phyloP scores from a whole-genome alignment of 2,797 vertebrate genomes.

The Eremophila alpestris region DNA sequence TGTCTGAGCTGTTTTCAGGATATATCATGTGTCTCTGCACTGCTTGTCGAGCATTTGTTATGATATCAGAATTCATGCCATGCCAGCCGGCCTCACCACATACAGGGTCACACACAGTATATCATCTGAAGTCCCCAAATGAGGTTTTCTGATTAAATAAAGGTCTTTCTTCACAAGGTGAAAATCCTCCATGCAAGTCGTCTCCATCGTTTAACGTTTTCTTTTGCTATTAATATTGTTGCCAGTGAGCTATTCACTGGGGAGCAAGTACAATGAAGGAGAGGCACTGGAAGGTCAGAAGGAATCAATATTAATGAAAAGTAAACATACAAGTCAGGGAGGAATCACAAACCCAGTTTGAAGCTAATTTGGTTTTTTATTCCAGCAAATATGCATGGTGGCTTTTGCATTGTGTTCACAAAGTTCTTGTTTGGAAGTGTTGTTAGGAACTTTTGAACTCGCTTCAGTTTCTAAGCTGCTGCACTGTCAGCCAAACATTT shows the following conservation, averaged over 20 bases:
- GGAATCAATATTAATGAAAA: conserved; percentile 61
- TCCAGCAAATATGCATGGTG: conserved; percentile 20
- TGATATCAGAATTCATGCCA: conserved; percentile 3
- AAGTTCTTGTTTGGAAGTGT: conserved; percentile 50
- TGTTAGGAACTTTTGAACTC: conserved; percentile 48
- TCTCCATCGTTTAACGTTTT: not conserved
- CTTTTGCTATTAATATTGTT: conserved; percentile 16
- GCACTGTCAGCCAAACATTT: not conserved
- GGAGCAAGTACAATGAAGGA: conserved; percentile 5
- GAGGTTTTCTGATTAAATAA: not conserved
- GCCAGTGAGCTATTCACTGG: not conserved
- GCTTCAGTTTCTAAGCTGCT: conserved; percentile 19
- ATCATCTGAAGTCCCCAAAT: not conserved
- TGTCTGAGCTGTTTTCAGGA: conserved; percentile 17
- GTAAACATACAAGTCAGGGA: conserved; percentile 46
- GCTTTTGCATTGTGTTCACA: conserved; percentile 30
- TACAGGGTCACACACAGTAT: not conserved
- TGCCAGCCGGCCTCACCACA: not conserved
- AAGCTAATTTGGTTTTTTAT: conserved; percentile 47
- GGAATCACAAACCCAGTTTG: conserved; percentile 57
- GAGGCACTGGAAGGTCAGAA: conserved; percentile 43
- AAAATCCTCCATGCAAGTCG: not conserved
- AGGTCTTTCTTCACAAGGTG: not conserved
- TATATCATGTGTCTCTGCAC: not conserved
- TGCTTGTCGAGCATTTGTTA: conserved; percentile 10